Evolutionary conservation across 2,888 invertebrate genomes (phyloP), one percentile per base, ranked within the genome.

Genomic region (Phrixothrix hirtus): DNA sequence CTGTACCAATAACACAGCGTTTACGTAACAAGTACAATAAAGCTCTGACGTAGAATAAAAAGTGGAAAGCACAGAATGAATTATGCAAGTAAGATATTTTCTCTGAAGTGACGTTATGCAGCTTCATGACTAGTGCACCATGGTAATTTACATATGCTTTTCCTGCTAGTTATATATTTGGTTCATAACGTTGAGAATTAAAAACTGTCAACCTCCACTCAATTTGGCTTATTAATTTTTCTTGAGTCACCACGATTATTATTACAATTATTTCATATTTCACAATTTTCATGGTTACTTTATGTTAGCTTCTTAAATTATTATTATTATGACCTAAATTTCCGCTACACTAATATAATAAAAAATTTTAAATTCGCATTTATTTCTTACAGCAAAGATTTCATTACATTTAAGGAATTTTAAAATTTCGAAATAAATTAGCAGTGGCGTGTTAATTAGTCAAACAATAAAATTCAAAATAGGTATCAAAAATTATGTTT

Each of bases 201-300:
- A 41, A 55, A 53, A 55, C 41, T 41, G 53, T 41, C 55, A 54
- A 47, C 57, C 51, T 55, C 51, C 57, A 41, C 57, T 48, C 58
- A 55, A 55, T 58, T 58, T 58, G 49, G 38, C 52, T 46, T 55
- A 51, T 58, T 58, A 51, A 58, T 58, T 58, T 17, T 47, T 55
- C 43, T 55, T 47, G 48, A 54, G 48, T 59, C 57, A 54, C 31
- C 21, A 16, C 42, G 44, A 57, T 55, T 58, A n/a, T n/a, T n/a
- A 51, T 51, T 45, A 45, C 49, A 49, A 49, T 55, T 48, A 46
- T 48, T 46, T 54, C 45, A 51, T 52, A 49, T 59, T 59, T 57
- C 54, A 56, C 46, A 58, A 51, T 50, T 59, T 59, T 55, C 59
- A 59, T 43, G 59, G 54, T 51, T 57, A 43, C 38, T 56, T 56